Evolutionary conservation across 2,888 invertebrate species (phyloP).

Genomic region (Artemia sp.): DNA sequence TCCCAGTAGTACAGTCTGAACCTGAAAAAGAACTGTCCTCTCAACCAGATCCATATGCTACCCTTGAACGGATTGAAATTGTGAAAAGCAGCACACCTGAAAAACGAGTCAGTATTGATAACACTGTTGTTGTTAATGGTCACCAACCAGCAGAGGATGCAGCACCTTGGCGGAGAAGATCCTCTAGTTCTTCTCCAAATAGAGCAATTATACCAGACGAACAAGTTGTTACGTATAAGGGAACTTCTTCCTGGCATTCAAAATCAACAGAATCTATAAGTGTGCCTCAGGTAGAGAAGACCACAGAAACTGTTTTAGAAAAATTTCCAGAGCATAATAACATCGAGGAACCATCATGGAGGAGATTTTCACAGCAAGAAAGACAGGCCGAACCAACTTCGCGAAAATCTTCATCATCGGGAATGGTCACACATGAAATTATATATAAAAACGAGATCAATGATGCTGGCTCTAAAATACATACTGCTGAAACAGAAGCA

Average conservation of each 20-base stretch:
- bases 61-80: slow-evolving; percentile 8
- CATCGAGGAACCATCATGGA: neutral
- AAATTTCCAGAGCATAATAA: neutral
- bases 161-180: slow-evolving; percentile 16
- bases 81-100: slow-evolving; percentile 14
- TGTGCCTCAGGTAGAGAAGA: no score
- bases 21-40: slow-evolving; percentile 17
- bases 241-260: neutral
- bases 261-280: neutral
- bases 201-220: neutral
- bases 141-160: slow-evolving; percentile 9
- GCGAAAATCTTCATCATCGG: neutral
- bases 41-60: slow-evolving; percentile 12
- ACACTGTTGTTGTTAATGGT: slow-evolving; percentile 4
- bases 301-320: no score
- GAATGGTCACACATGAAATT: no score
- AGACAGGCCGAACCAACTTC: neutral
- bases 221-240: slow-evolving; percentile 12
- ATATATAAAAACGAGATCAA: no score
- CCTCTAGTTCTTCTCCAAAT: neutral
- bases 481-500: neutral
- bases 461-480: no score
- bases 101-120: slow-evolving; percentile 16
- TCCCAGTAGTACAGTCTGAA: slow-evolving; percentile 17
- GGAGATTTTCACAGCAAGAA: neutral